A percentile compares a stretch with the other conserved stretches of the same genome.
These are phyloP conservation scores for Leptinotarsa peninsularis DNA, from an alignment of 2,888 invertebrate species.

Conservation along the genomic window DNA sequence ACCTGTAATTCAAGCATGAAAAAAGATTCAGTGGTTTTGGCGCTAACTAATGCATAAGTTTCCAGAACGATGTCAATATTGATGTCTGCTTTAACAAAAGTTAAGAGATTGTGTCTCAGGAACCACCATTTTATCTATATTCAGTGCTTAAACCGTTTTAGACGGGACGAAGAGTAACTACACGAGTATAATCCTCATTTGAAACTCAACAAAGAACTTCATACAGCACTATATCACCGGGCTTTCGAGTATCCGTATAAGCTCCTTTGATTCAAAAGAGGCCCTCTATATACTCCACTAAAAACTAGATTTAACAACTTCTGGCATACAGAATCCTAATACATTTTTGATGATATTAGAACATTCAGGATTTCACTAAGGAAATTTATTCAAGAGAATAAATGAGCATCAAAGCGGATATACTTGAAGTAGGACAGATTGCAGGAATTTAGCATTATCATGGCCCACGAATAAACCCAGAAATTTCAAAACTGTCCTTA, in stretches of 20 bases:
- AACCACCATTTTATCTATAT: not conserved
- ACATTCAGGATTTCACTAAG: not conserved
- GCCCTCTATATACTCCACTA: not conserved
- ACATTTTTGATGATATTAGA: conserved; percentile 5
- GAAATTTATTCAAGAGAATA: not conserved
- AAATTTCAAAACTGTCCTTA: no score
- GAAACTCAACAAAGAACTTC: conserved; percentile 2
- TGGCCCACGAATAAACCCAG: no score
- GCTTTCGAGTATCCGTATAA: conserved; percentile 1
- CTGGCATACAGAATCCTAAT: not conserved
- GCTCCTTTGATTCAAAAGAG: not conserved
- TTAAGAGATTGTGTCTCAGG: not conserved
- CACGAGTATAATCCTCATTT: not conserved
- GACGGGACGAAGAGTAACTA: not conserved
- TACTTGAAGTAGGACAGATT: no score
- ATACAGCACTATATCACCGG: not conserved
- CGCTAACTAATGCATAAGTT: no score
- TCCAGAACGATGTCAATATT: no score
- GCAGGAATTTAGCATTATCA: no score
- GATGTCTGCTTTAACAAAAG: not conserved
- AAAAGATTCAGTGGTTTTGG: no score
- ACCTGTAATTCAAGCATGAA: no score
- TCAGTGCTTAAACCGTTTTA: not conserved
- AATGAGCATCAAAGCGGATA: not conserved
- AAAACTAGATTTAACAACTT: not conserved